These are phyloP conservation scores for Lymantria monacha DNA, from an alignment of 2,888 invertebrate genomes.

Conservation along the genomic window DNA sequence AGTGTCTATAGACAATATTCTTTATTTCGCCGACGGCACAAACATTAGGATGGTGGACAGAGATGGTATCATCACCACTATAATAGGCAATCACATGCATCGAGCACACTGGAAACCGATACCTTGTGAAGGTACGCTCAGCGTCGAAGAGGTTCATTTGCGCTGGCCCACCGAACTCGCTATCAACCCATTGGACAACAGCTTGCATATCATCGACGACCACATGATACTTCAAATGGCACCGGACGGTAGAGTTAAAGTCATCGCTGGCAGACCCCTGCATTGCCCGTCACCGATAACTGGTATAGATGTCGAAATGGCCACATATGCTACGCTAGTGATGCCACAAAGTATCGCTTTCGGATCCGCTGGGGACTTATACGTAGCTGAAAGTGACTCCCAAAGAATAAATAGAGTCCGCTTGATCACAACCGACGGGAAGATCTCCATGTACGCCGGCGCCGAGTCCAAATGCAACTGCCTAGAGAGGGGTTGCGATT, in stretches of 20 bases:
- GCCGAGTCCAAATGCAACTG: slow-evolving; percentile 97
- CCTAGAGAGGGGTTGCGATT: slow-evolving; percentile 94
- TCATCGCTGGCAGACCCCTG: slow-evolving; percentile 95
- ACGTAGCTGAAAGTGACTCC: slow-evolving; percentile 97
- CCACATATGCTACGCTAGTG: slow-evolving; percentile 94
- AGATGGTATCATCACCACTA: slow-evolving; percentile 95
- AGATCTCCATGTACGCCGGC: slow-evolving; percentile 96
- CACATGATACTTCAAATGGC: slow-evolving; percentile 97
- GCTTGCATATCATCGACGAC: slow-evolving; percentile 97
- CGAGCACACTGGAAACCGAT: slow-evolving; percentile 96
- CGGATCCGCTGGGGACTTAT: slow-evolving; percentile 94
- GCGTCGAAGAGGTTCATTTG: slow-evolving; percentile 95
- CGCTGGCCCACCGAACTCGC: slow-evolving; percentile 98
- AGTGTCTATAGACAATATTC: slow-evolving; percentile 93
- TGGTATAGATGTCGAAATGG: slow-evolving; percentile 92
- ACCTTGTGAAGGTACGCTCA: slow-evolving; percentile 94
- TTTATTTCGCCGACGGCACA: slow-evolving; percentile 98
- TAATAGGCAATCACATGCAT: slow-evolving; percentile 96
- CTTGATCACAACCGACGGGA: slow-evolving; percentile 95
- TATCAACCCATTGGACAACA: slow-evolving; percentile 96
- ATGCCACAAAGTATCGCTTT: slow-evolving; percentile 98
- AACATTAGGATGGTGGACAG: slow-evolving; percentile 96
- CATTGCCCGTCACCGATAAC: slow-evolving; percentile 94
- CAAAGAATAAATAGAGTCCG: slow-evolving; percentile 96
- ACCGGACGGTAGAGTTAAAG: slow-evolving; percentile 93